A percentile compares a stretch with the other conserved stretches of the same genome.
Conservation (phyloP, 2,113 vertebrate species). For the Eidolon helvum region DNA sequence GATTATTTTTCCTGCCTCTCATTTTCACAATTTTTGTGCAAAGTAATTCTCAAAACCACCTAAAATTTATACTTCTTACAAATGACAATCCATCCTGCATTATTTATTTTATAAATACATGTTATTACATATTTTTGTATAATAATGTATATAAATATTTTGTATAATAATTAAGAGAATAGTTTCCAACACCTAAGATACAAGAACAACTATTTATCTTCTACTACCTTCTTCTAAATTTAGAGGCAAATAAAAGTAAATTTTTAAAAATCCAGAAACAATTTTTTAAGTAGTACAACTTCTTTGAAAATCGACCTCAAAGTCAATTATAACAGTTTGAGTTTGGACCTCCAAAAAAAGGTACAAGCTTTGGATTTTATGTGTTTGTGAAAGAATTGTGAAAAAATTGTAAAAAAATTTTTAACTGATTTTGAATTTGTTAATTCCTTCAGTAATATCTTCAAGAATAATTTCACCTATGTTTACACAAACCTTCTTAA, state of each 20-base stretch:
- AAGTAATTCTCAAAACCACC: not conserved
- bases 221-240: not conserved
- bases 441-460: slow-evolving; percentile 25
- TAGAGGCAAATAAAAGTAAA: not conserved
- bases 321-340: not conserved
- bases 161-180: not conserved
- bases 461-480: not conserved
- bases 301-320: not conserved
- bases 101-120: not conserved
- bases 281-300: not conserved
- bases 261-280: not conserved
- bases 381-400: not conserved
- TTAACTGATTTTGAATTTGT: not conserved
- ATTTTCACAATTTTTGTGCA: not conserved
- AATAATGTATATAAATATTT: not conserved
- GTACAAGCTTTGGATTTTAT: not conserved
- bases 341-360: not conserved
- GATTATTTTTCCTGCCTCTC: not conserved
- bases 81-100: not conserved
- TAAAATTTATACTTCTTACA: not conserved
- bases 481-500: not conserved
- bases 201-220: not conserved
- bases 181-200: not conserved
- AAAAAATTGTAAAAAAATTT: not conserved
- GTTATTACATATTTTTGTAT: not conserved